These are phyloP conservation scores for Sylvicola cinctus DNA, from an alignment of 2,888 invertebrate species.

Conservation along the genomic window DNA sequence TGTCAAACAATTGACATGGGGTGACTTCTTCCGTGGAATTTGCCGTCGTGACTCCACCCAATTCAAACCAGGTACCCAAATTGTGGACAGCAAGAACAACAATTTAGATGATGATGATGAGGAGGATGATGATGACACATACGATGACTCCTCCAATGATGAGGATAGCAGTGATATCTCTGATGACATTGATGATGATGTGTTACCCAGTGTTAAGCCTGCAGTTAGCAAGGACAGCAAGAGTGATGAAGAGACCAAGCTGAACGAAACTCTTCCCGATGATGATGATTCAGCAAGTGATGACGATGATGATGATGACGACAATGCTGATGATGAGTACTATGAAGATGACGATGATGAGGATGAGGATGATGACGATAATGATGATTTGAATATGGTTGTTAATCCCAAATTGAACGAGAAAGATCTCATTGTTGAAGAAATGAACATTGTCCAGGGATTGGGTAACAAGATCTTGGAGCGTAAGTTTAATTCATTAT, in stretches of 20 bases:
- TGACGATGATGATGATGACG: slow-evolving; percentile 22
- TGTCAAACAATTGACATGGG: no score
- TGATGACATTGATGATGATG: not conserved
- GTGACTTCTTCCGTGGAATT: no score
- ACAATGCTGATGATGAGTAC: slow-evolving; percentile 23
- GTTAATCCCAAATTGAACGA: slow-evolving; percentile 14
- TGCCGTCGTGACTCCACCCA: no score
- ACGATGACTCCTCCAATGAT: not conserved
- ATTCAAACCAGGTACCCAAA: no score
- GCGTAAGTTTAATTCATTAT: slow-evolving; percentile 1
- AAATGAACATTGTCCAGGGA: slow-evolving; percentile 15
- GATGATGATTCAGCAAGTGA: slow-evolving; percentile 12
- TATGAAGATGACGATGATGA: slow-evolving; percentile 21
- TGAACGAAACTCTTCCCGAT: slow-evolving; percentile 15
- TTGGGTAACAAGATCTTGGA: not conserved
- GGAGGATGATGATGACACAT: slow-evolving; percentile 6
- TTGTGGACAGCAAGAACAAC: no score
- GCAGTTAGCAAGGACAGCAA: slow-evolving; percentile 3
- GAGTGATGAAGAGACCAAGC: slow-evolving; percentile 2
- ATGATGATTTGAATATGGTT: not conserved
- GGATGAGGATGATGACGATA: slow-evolving; percentile 6
- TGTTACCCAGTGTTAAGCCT: not conserved
- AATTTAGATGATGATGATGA: not conserved
- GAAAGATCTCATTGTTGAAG: slow-evolving; percentile 17
- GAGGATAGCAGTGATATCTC: not conserved